Conservation (phyloP, 2,113 vertebrate genomes). For the Antigone vipio region DNA sequence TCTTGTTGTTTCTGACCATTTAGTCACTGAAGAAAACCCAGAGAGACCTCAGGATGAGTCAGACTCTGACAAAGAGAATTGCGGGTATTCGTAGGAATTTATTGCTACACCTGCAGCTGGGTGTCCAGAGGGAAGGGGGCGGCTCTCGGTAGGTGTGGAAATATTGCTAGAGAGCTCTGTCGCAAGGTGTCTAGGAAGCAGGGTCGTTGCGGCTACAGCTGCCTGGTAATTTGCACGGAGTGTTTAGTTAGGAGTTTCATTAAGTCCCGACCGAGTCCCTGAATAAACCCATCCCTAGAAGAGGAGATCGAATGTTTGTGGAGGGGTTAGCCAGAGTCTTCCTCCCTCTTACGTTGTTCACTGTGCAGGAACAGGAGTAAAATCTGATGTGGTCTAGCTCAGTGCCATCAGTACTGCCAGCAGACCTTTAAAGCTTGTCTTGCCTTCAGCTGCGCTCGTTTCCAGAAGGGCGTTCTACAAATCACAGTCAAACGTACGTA, state of each 20-base stretch:
- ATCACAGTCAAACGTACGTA: neutral
- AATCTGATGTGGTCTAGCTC: neutral
- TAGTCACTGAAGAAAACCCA: neutral
- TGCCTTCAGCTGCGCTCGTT: neutral
- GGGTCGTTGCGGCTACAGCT: neutral
- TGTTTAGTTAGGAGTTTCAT: neutral
- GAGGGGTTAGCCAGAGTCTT: neutral
- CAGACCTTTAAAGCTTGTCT: neutral
- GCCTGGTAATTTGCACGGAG: neutral
- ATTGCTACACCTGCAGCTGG: neutral
- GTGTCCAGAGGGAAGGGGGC: neutral
- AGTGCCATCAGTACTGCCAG: neutral
- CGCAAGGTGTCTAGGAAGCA: neutral
- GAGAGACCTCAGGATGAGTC: neutral
- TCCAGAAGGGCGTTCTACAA: neutral
- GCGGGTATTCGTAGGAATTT: neutral
- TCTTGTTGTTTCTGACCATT: neutral
- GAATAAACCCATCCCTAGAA: neutral
- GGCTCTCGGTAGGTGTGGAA: neutral
- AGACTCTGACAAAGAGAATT: neutral
- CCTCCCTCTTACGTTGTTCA: neutral
- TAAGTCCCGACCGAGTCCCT: neutral
- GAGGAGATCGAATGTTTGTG: neutral
- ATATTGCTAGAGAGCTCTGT: neutral
- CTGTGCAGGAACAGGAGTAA: neutral